Percentiles rank a stretch among this genome's conserved stretches.
Conservation (phyloP, 1,140 invertebrate genomes). For the Plectrocnemia conspersa region DNA sequence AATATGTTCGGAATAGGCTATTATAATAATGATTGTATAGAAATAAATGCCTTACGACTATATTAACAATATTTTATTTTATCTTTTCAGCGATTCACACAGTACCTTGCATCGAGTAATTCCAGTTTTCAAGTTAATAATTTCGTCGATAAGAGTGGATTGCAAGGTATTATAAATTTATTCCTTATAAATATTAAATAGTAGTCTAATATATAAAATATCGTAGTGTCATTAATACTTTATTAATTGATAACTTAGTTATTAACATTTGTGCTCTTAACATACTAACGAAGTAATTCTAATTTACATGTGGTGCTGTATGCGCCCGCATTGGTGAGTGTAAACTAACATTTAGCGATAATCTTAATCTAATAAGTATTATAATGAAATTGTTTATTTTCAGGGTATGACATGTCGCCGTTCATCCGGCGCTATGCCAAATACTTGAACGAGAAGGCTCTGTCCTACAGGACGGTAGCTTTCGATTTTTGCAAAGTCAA, state of each 20-base stretch:
- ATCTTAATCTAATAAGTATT: background rate
- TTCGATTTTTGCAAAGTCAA: conserved; percentile 99
- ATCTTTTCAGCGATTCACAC: conserved; percentile 92
- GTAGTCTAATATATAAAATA: conserved; percentile 9
- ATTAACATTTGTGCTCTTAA: conserved; percentile 5
- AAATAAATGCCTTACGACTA: no score
- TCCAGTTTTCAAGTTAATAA: conserved; percentile 96
- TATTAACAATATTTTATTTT: conserved; percentile 43
- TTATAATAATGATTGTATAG: no score
- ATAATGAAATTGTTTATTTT: conserved; percentile 16
- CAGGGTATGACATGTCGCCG: conserved; percentile 99
- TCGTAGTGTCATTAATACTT: no score
- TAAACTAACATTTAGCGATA: conserved; percentile 9
- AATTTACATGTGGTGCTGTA: conserved; percentile 47
- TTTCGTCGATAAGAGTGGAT: conserved; percentile 94
- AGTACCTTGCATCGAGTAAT: conserved; percentile 98
- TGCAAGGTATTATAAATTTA: conserved; percentile 70
- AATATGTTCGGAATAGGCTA: no score
- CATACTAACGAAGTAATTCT: conserved; percentile 15
- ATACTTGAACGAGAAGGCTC: conserved; percentile 98
- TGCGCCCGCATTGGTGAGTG: conserved; percentile 52
- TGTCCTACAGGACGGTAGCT: conserved; percentile 95
- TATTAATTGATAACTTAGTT: conserved; percentile 9
- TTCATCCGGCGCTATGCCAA: conserved; percentile 97
- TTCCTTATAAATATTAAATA: conserved; percentile 6